A percentile compares a stretch with the other conserved stretches of the same genome.
phyloP scores from a whole-genome alignment of 1,140 invertebrate genomes.

The Zaprionus camerounensis region DNA sequence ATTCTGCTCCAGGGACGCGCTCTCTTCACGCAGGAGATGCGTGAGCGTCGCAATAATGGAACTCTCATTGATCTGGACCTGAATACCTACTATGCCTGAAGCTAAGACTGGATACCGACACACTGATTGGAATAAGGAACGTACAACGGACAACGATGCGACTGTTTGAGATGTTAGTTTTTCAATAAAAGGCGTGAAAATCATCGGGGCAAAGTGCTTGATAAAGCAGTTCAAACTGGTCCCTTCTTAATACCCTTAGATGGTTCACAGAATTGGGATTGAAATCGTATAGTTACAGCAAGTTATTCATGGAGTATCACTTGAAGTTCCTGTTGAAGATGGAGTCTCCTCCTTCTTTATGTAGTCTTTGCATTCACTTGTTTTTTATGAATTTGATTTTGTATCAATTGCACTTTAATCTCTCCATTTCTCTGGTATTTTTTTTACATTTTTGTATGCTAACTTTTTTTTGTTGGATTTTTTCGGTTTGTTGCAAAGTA shows the following conservation, averaged over 20 bases:
- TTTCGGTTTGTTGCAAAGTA: slow-evolving; percentile 57
- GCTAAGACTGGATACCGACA: neutral
- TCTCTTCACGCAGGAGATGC: slow-evolving; percentile 67
- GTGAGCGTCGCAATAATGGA: slow-evolving; percentile 62
- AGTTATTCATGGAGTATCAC: no score
- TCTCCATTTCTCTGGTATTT: slow-evolving; percentile 25
- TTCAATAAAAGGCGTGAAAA: slow-evolving; percentile 59
- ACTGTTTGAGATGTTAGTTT: slow-evolving; percentile 74
- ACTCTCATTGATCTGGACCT: slow-evolving; percentile 66
- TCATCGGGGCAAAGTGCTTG: slow-evolving; percentile 55
- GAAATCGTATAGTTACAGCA: no score
- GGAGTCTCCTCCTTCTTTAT: no score
- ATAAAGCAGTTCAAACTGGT: slow-evolving; percentile 45
- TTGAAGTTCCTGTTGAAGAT: no score
- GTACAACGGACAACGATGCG: slow-evolving; percentile 21
- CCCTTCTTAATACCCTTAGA: neutral
- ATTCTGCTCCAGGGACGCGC: slow-evolving; percentile 76
- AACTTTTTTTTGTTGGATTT: slow-evolving; percentile 61
- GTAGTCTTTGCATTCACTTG: neutral
- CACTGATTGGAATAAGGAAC: slow-evolving; percentile 11
- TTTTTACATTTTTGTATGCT: slow-evolving; percentile 65
- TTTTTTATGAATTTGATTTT: slow-evolving; percentile 56
- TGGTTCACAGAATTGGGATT: no score
- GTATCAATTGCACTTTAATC: slow-evolving; percentile 71
- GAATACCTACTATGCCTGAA: slow-evolving; percentile 65